Conservation (phyloP, 2,888 invertebrate species). For the Candidula unifasciata region DNA sequence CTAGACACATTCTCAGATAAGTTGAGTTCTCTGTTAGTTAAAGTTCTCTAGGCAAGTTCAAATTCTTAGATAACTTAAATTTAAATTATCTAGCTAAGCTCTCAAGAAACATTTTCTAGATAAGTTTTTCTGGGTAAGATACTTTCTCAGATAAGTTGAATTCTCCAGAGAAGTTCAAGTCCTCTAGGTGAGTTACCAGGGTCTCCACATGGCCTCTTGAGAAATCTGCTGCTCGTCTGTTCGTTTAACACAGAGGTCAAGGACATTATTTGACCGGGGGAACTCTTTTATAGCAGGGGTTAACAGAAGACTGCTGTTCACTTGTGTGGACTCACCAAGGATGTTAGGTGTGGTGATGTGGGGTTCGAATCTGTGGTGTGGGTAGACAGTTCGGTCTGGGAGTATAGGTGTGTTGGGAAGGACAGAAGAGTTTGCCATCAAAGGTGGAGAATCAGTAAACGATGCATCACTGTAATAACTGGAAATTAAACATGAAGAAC, state of each 20-base stretch:
- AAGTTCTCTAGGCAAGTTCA: too few relatives aligned
- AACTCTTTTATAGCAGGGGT: not conserved
- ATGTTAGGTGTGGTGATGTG: constrained; percentile 10
- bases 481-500: not conserved
- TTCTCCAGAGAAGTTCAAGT: too few relatives aligned
- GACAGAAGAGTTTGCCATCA: not conserved
- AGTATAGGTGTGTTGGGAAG: constrained; percentile 6
- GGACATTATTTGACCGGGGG: constrained; percentile 17
- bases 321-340: not conserved
- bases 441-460: constrained; percentile 4
- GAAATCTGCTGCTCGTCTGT: constrained; percentile 41
- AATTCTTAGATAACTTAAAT: too few relatives aligned
- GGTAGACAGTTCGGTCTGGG: constrained; percentile 31
- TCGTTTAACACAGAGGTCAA: constrained; percentile 42
- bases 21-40: too few relatives aligned
- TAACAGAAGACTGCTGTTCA: not conserved
- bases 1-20: too few relatives aligned
- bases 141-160: too few relatives aligned
- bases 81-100: too few relatives aligned
- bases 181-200: constrained; percentile 30
- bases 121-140: too few relatives aligned
- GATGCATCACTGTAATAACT: not conserved
- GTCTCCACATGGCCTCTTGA: constrained; percentile 50
- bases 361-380: constrained; percentile 44
- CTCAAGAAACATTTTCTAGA: too few relatives aligned